These are phyloP conservation scores for Microctonus brassicae DNA, from an alignment of 2,888 invertebrate species.

Conservation along the genomic window DNA sequence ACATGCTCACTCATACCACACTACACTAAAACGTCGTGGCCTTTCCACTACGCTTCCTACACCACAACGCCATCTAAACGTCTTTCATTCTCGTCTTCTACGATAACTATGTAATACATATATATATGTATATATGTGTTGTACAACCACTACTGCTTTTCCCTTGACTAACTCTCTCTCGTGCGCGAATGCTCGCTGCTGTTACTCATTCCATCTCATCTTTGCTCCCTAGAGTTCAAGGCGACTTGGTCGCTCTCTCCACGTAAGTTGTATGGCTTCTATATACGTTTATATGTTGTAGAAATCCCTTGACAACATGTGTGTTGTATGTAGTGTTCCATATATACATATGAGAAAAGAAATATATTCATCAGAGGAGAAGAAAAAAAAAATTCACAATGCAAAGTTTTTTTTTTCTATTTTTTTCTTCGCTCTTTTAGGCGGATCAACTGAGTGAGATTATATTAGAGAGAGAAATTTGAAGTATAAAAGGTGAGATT, in stretches of 20 bases:
- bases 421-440: no score
- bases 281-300: no score
- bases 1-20: neutral
- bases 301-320: constrained; percentile 11
- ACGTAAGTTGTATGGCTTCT: constrained; percentile 25
- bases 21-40: constrained; percentile 5
- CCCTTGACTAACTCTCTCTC: neutral
- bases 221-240: constrained; percentile 20
- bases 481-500: no score
- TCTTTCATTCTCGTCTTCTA: constrained; percentile 22
- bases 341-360: constrained; percentile 11
- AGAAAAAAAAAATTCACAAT: no score
- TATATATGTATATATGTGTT: no score
- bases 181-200: neutral
- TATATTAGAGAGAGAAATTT: no score
- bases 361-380: neutral
- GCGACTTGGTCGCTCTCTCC: constrained; percentile 7
- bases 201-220: neutral
- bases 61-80: neutral
- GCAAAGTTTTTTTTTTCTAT: no score
- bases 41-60: neutral
- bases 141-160: neutral
- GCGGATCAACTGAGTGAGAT: no score
- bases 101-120: neutral
- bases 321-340: no score